Percentiles rank a stretch among this genome's conserved stretches.
Evolutionary conservation across 2,888 invertebrate genomes (phyloP).

Genomic region (Clistopyga incitator): DNA sequence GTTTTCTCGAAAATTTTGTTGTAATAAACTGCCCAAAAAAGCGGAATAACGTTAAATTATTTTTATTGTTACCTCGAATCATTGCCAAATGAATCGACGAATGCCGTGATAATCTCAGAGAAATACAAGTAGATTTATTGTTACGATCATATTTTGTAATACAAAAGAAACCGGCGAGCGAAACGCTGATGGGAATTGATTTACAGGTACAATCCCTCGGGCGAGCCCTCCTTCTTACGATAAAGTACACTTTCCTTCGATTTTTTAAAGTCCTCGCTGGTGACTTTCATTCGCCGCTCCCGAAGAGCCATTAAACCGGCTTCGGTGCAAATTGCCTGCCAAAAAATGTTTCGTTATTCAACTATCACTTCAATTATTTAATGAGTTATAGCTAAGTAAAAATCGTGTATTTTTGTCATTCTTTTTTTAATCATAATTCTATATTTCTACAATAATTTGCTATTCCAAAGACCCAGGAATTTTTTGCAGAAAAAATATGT

Average conservation of each 20-base stretch:
- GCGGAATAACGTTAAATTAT: slow-evolving; percentile 39
- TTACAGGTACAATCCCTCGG: slow-evolving; percentile 99
- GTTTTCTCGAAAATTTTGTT: slow-evolving; percentile 40
- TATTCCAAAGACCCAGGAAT: too few relatives aligned
- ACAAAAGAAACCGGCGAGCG: slow-evolving; percentile 64
- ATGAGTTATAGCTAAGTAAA: too few relatives aligned
- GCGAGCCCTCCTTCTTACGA: slow-evolving; percentile 99
- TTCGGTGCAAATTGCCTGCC: slow-evolving; percentile 99
- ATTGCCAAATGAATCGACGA: slow-evolving; percentile 65
- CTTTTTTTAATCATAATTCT: too few relatives aligned
- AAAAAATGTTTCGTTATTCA: slow-evolving; percentile 70
- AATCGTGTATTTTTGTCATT: too few relatives aligned
- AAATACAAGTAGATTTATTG: slow-evolving; percentile 64
- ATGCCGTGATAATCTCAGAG: slow-evolving; percentile 27
- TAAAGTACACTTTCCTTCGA: slow-evolving; percentile 99
- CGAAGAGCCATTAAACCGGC: slow-evolving; percentile 99
- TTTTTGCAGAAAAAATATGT: too few relatives aligned
- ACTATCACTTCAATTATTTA: not conserved
- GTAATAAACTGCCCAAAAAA: not conserved
- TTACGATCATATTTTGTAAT: slow-evolving; percentile 60
- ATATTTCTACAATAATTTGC: too few relatives aligned
- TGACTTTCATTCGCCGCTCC: slow-evolving; percentile 99
- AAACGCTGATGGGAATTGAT: slow-evolving; percentile 66
- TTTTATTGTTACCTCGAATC: slow-evolving; percentile 29
- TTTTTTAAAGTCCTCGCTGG: slow-evolving; percentile 99